A percentile compares a stretch with the other conserved stretches of the same genome.
Conservation (phyloP, 2,797 vertebrate genomes). For the Microctenopoma steveboyesi region DNA sequence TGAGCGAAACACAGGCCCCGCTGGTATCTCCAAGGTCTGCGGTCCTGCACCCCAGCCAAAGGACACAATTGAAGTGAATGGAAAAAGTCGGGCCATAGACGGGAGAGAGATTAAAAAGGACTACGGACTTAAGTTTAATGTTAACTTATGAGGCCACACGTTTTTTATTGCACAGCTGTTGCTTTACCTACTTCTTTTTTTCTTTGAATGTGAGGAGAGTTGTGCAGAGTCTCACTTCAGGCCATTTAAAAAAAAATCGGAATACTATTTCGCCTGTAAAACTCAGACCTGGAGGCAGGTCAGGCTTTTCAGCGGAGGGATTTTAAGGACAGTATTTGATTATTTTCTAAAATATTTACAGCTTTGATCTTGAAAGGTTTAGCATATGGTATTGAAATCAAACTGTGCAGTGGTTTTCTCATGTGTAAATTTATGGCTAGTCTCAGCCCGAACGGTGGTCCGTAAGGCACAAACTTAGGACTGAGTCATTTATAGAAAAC, state of each 20-base stretch:
- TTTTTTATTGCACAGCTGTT: constrained; percentile 77
- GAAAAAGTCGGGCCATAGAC: constrained; percentile 61
- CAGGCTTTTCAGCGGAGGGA: constrained; percentile 53
- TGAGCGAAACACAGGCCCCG: constrained; percentile 47
- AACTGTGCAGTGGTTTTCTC: constrained; percentile 37
- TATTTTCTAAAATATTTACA: constrained; percentile 52
- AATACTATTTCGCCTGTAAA: constrained; percentile 61
- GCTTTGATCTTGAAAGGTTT: constrained; percentile 62
- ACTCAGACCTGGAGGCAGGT: constrained; percentile 55
- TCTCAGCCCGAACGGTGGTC: constrained; percentile 16
- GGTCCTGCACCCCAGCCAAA: constrained; percentile 62
- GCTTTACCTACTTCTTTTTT: constrained; percentile 49
- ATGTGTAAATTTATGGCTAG: constrained; percentile 26
- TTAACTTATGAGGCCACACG: constrained; percentile 71
- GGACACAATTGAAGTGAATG: constrained; percentile 67
- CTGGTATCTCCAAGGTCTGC: constrained; percentile 53
- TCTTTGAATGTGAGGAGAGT: constrained; percentile 73
- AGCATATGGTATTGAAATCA: constrained; percentile 66
- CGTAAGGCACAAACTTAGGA: constrained; percentile 1
- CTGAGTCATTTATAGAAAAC: constrained; percentile 8
- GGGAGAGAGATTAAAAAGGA: constrained; percentile 61
- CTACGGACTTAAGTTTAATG: constrained; percentile 62
- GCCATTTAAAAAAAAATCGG: constrained; percentile 26
- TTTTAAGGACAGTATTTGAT: constrained; percentile 66
- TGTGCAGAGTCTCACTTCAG: constrained; percentile 51